Conservation (phyloP, 2,888 invertebrate genomes). For the Andricus curvator region DNA sequence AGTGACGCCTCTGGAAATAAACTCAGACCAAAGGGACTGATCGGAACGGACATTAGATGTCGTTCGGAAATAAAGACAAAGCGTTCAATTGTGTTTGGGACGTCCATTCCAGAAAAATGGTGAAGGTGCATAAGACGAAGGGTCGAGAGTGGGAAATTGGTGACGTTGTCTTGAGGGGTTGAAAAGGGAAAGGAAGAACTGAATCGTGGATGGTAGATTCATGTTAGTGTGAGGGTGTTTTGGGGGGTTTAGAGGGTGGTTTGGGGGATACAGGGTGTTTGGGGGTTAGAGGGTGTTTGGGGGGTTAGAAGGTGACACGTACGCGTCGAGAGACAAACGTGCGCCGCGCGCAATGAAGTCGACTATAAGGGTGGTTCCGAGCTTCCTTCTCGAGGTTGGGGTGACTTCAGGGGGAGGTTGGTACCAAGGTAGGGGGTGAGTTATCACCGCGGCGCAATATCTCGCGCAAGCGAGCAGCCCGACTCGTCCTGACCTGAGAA, state of each 20-base stretch:
- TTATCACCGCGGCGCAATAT: slow-evolving; percentile 66
- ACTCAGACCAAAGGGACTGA: slow-evolving; percentile 39
- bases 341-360: slow-evolving; percentile 69
- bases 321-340: slow-evolving; percentile 69
- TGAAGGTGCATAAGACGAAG: slow-evolving; percentile 49
- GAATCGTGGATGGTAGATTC: slow-evolving; percentile 49
- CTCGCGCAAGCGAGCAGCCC: slow-evolving; percentile 57
- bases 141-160: slow-evolving; percentile 54
- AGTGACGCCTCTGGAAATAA: slow-evolving; percentile 32
- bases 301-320: slow-evolving; percentile 60
- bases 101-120: slow-evolving; percentile 44
- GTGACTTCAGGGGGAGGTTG: slow-evolving; percentile 27
- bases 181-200: slow-evolving; percentile 5
- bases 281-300: slow-evolving; percentile 49
- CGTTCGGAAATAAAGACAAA: slow-evolving; percentile 53
- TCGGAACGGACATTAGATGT: slow-evolving; percentile 49
- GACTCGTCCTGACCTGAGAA: slow-evolving; percentile 74
- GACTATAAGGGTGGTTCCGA: slow-evolving; percentile 65
- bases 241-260: slow-evolving; percentile 52
- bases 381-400: slow-evolving; percentile 55
- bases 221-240: slow-evolving; percentile 53
- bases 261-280: slow-evolving; percentile 41
- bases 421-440: slow-evolving; percentile 54
- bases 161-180: slow-evolving; percentile 44
- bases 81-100: slow-evolving; percentile 47